These are phyloP conservation scores for Diploscapter pachys DNA, from an alignment of 1,140 invertebrate genomes.

Conservation along the genomic window DNA sequence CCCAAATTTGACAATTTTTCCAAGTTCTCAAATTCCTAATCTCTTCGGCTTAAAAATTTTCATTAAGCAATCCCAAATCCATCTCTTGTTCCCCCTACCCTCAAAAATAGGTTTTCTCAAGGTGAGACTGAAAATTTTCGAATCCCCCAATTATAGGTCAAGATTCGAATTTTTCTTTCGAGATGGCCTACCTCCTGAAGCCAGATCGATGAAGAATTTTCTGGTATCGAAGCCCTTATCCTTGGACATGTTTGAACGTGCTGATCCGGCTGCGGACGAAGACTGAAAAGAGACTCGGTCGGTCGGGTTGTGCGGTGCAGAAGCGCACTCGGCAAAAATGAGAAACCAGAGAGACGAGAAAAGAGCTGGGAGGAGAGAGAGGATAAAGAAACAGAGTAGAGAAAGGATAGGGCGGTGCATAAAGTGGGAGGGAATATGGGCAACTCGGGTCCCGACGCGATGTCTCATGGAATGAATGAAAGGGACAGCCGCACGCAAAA, in stretches of 20 bases:
- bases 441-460: slow-evolving; percentile 11
- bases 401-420: slow-evolving; percentile 7
- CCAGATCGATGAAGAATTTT: slow-evolving; percentile 53
- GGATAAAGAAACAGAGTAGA: background rate
- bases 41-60: too few species aligned
- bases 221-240: slow-evolving; percentile 44
- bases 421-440: slow-evolving; percentile 5
- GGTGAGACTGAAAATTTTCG: background rate
- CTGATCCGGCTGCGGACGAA: background rate
- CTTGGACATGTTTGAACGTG: background rate
- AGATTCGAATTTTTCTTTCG: too few species aligned
- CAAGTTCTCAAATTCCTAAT: background rate
- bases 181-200: slow-evolving; percentile 64
- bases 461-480: too few species aligned
- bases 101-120: background rate
- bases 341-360: background rate
- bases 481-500: too few species aligned
- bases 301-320: too few species aligned
- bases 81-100: too few species aligned
- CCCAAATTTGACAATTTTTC: background rate
- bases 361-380: background rate
- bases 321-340: background rate
- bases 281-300: background rate
- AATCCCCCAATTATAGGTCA: background rate
- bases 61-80: too few species aligned